Percentiles rank a stretch among this genome's conserved stretches.
phyloP scores from a whole-genome alignment of 2,888 invertebrate species.

The Acholoe squamosa region DNA sequence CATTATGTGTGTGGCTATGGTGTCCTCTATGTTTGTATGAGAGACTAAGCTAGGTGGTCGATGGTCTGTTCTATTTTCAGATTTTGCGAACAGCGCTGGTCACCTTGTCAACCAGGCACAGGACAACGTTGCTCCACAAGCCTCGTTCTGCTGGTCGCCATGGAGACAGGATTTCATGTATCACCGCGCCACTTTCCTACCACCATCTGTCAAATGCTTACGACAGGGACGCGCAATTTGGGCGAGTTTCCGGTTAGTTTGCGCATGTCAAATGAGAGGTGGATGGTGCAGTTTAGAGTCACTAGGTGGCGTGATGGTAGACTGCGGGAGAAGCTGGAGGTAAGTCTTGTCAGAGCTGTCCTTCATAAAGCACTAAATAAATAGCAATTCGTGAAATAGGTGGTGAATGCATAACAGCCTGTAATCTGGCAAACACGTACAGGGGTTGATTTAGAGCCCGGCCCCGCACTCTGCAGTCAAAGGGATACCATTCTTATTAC shows the following conservation, averaged over 20 bases:
- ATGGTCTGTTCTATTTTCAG: too few species aligned
- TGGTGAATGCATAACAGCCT: too few species aligned
- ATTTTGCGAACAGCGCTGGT: neutral
- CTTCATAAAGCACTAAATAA: too few species aligned
- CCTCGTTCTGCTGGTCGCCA: neutral
- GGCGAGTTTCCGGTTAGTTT: slow-evolving; percentile 27
- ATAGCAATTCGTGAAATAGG: too few species aligned
- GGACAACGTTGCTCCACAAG: neutral
- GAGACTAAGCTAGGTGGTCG: too few species aligned
- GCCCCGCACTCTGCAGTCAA: too few species aligned
- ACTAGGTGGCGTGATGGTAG: neutral
- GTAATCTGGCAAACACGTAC: too few species aligned
- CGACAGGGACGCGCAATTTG: slow-evolving; percentile 8
- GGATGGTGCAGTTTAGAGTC: neutral
- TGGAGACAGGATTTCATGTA: neutral
- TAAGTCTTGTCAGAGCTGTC: too few species aligned
- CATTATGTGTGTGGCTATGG: too few species aligned
- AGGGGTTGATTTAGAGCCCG: too few species aligned
- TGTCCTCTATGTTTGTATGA: too few species aligned
- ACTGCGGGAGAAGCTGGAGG: neutral
- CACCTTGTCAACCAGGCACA: neutral
- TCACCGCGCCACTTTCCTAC: neutral
- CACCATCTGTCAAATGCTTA: neutral
- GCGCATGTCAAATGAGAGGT: slow-evolving; percentile 5
- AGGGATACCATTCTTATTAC: too few species aligned